phyloP scores from a whole-genome alignment of 2,797 vertebrate genomes.

The Cygnus olor region DNA sequence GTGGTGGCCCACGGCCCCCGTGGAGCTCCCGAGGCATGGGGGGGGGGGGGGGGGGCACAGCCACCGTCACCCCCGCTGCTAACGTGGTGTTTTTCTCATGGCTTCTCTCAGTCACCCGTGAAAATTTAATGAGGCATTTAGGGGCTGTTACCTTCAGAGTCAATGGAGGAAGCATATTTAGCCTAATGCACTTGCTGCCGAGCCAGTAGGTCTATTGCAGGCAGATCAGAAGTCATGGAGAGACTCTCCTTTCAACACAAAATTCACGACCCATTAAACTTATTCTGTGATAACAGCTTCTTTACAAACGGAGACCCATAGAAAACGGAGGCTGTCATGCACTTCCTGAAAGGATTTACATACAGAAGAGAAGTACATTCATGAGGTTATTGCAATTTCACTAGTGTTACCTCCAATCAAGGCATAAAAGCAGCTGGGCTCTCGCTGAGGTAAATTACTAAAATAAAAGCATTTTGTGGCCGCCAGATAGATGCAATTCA shows the following conservation, averaged over 20 bases:
- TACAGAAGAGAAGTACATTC: slow-evolving; percentile 54
- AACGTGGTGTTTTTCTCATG: slow-evolving; percentile 57
- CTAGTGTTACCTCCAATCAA: slow-evolving; percentile 34
- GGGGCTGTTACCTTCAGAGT: slow-evolving; percentile 77
- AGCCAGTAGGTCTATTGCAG: slow-evolving; percentile 70
- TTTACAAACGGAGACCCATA: slow-evolving; percentile 68
- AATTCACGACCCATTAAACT: slow-evolving; percentile 83
- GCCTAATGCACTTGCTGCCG: slow-evolving; percentile 76
- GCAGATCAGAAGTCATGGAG: slow-evolving; percentile 72
- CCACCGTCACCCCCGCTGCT: background rate
- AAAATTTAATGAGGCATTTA: slow-evolving; percentile 84
- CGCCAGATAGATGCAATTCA: background rate
- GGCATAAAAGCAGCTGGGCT: slow-evolving; percentile 26
- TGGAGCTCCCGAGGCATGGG: background rate
- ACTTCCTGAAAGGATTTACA: slow-evolving; percentile 75
- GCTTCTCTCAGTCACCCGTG: slow-evolving; percentile 77
- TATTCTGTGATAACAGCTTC: slow-evolving; percentile 79
- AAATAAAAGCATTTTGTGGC: slow-evolving; percentile 39
- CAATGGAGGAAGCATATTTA: slow-evolving; percentile 81
- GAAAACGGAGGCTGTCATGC: slow-evolving; percentile 61
- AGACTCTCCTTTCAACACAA: slow-evolving; percentile 71
- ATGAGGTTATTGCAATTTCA: slow-evolving; percentile 62
- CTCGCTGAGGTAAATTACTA: background rate
- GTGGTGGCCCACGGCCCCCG: background rate
- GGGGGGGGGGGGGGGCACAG: background rate